Conservation (phyloP, 1,140 invertebrate genomes). For the Drosophila pseudoananassae region DNA sequence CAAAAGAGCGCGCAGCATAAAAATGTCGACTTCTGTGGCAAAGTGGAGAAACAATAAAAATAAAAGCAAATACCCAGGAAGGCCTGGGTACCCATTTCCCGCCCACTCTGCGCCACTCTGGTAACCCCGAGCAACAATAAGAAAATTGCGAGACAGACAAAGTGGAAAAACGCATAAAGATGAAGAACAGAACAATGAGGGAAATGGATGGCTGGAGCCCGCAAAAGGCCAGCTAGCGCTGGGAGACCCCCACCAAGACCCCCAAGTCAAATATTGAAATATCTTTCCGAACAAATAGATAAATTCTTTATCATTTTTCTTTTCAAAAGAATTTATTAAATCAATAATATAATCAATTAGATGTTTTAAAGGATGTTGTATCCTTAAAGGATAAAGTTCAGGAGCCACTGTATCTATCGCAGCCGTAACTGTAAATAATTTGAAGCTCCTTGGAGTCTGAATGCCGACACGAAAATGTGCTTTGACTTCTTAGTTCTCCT, state of each 20-base stretch:
- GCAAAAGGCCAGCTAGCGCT: conserved; percentile 1
- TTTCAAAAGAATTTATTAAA: not conserved
- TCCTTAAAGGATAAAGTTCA: not conserved
- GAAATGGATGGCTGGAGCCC: conserved; percentile 16
- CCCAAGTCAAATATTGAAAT: not conserved
- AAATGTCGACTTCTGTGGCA: conserved; percentile 63
- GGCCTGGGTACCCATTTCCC: conserved; percentile 7
- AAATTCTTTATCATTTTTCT: too few species aligned
- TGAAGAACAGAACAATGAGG: conserved; percentile 57
- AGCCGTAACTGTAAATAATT: conserved; percentile 48
- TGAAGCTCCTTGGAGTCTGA: conserved; percentile 35
- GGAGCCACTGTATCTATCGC: too few species aligned
- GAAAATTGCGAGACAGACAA: conserved; percentile 74
- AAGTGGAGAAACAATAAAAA: conserved; percentile 66
- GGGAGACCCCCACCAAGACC: not conserved
- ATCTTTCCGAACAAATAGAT: not conserved
- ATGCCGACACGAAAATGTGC: conserved; percentile 28
- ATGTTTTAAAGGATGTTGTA: not conserved
- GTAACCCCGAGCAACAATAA: conserved; percentile 66
- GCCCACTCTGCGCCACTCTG: conserved; percentile 21
- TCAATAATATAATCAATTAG: not conserved
- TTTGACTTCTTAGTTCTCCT: conserved; percentile 29
- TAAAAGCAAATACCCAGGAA: conserved; percentile 56
- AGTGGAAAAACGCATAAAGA: conserved; percentile 75
- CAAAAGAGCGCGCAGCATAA: conserved; percentile 68